These are phyloP conservation scores for Sebastes vulpes DNA, from an alignment of 2,797 vertebrate species.

Conservation along the genomic window DNA sequence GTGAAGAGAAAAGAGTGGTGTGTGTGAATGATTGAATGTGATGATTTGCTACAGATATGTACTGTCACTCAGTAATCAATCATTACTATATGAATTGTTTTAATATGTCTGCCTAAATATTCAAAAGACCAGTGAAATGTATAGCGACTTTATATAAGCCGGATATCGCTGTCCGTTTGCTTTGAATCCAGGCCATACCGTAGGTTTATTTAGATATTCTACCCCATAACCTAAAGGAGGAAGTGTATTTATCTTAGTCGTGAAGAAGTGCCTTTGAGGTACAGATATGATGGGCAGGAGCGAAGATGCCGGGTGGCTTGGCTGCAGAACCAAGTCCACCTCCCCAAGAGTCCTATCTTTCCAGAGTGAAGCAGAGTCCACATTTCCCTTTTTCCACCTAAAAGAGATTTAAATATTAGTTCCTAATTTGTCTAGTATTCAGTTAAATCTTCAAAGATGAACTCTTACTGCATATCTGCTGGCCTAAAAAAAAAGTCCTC, in stretches of 20 bases:
- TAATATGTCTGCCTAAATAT: background rate
- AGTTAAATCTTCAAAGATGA: slow-evolving; percentile 87
- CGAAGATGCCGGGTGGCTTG: slow-evolving; percentile 48
- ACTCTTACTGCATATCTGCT: slow-evolving; percentile 82
- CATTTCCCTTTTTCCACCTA: slow-evolving; percentile 73
- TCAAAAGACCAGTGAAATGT: background rate
- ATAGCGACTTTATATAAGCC: background rate
- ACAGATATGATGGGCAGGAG: slow-evolving; percentile 43
- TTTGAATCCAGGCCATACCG: background rate
- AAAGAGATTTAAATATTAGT: slow-evolving; percentile 85
- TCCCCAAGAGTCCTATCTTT: slow-evolving; percentile 63
- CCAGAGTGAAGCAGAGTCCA: slow-evolving; percentile 53
- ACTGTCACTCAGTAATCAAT: background rate
- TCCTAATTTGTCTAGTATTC: slow-evolving; percentile 84
- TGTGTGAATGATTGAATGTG: background rate
- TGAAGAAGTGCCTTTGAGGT: slow-evolving; percentile 57
- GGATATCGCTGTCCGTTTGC: background rate
- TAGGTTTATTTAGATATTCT: slow-evolving; percentile 14
- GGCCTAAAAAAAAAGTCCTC: slow-evolving; percentile 75
- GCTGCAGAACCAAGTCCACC: slow-evolving; percentile 56
- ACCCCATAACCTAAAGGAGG: background rate
- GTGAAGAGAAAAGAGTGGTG: background rate
- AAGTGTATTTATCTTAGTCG: slow-evolving; percentile 5
- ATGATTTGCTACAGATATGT: background rate
- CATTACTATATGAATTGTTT: background rate